Evolutionary conservation across 2,888 invertebrate species (phyloP), one percentile per base, ranked within the genome.

Genomic region (Acronicta leporina): DNA sequence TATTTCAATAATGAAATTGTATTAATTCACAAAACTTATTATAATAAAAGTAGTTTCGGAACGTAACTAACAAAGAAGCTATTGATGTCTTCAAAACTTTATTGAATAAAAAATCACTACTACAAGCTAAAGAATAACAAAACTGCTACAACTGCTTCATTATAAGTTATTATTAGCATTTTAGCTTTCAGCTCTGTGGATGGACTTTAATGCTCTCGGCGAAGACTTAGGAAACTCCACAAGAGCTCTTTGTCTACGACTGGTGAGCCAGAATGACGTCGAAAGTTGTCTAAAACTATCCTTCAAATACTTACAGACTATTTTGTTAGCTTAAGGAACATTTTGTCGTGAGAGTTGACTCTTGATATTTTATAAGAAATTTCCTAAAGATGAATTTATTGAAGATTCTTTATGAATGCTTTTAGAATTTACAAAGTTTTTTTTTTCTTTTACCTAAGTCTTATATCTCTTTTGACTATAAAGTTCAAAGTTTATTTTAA

Each of bases 211-310:
- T 84, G 77, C 84, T 82, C 78, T 77, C 74, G 49, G 63, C 57
- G 76, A 81, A 82, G 84, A 85, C 87, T 89, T 87, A 87, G 81
- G 68, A 74, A 87, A 87, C 81, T 87, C 66, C 52, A 38, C 40
- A 58, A 59, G 79, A 68, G 73, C 68, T 77, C 87, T 85, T 87
- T 88, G 87, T 87, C 78, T 80, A 68, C 57, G 60, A 68, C 73
- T 79, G 71, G 62, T 80, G 75, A 79, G 52, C 75, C 71, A 71
- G 80, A 82, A 79, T 80, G 79, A 80, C 75, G 77, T 77, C 54
- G 51, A 40, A 66, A 68, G 51, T 67, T 57, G 54, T 54, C 43
- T 60, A 30, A 65, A 72, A 78, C 68, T 78, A 72, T 61, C 50
- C 30, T 57, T 35, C 30, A 45, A 50, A 33, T 54, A 67, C 75